A percentile compares a stretch with the other conserved stretches of the same genome.
These are phyloP conservation scores for Cabera pusaria DNA, from an alignment of 2,888 invertebrate genomes.

Conservation along the genomic window DNA sequence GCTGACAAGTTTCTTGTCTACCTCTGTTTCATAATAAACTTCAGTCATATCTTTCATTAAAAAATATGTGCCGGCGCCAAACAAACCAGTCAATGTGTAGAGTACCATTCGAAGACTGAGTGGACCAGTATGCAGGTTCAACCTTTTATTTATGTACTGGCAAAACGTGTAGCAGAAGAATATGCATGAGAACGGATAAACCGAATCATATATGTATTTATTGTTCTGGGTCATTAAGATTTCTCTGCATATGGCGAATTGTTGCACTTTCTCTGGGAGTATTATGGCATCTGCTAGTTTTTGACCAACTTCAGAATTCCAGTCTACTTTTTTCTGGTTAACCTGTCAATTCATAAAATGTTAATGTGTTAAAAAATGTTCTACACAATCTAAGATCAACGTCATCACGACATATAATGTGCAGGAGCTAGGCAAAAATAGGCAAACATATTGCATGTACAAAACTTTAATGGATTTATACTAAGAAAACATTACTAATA, in stretches of 20 bases:
- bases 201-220: conserved; percentile 82
- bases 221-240: conserved; percentile 85
- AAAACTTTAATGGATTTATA: no score
- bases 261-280: conserved; percentile 90
- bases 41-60: conserved; percentile 86
- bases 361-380: no score
- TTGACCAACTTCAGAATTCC: conserved; percentile 85
- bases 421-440: no score
- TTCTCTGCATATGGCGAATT: conserved; percentile 91
- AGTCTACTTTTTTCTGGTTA: conserved; percentile 85
- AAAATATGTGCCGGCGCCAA: conserved; percentile 84
- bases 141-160: conserved; percentile 73
- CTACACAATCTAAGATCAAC: no score
- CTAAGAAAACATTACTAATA: conserved; percentile 1
- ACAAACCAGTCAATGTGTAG: conserved; percentile 82
- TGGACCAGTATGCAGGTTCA: conserved; percentile 83
- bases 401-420: no score
- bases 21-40: conserved; percentile 83
- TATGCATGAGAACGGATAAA: conserved; percentile 74
- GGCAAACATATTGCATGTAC: no score
- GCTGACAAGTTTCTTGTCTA: conserved; percentile 85
- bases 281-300: conserved; percentile 86
- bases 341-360: no score
- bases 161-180: conserved; percentile 79
- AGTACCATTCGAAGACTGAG: conserved; percentile 58